Percentiles rank a stretch among this genome's conserved stretches.
These are phyloP conservation scores for Entelurus aequoreus DNA, from an alignment of 2,113 vertebrate genomes.

Conservation along the genomic window DNA sequence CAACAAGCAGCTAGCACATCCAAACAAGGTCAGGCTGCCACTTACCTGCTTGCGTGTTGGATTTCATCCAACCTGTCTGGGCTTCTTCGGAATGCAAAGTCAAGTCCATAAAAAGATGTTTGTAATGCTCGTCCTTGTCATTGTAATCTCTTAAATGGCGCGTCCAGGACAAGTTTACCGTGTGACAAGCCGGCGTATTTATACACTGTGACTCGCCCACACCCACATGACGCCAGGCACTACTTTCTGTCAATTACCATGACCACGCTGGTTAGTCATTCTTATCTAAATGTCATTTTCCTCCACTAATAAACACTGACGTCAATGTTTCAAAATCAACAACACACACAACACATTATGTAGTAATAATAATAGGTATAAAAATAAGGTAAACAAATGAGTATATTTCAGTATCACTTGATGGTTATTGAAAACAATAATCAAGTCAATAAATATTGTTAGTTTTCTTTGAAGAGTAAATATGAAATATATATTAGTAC, in stretches of 20 bases:
- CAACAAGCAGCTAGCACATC: background rate
- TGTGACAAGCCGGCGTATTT: slow-evolving; percentile 75
- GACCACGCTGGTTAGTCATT: background rate
- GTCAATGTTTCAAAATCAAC: background rate
- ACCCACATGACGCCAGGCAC: slow-evolving; percentile 66
- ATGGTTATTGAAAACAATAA: background rate
- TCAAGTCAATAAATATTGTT: background rate
- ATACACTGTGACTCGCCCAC: slow-evolving; percentile 68
- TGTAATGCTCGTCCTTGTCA: background rate
- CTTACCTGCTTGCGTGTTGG: background rate
- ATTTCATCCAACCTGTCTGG: background rate
- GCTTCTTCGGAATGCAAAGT: background rate
- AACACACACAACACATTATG: background rate
- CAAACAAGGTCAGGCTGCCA: background rate
- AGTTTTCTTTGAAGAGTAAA: background rate
- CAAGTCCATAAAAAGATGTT: background rate
- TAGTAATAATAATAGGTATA: background rate
- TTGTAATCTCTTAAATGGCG: background rate
- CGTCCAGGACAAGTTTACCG: slow-evolving; percentile 67
- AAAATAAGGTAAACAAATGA: too few species aligned
- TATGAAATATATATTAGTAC: background rate
- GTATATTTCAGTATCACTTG: background rate
- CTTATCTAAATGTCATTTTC: background rate
- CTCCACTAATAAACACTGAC: too few species aligned
- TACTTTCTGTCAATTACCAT: slow-evolving; percentile 60